Percentiles rank a stretch among this genome's conserved stretches.
These are phyloP conservation scores for Cyprinella venusta DNA, from an alignment of 2,797 vertebrate genomes.

Conservation along the genomic window DNA sequence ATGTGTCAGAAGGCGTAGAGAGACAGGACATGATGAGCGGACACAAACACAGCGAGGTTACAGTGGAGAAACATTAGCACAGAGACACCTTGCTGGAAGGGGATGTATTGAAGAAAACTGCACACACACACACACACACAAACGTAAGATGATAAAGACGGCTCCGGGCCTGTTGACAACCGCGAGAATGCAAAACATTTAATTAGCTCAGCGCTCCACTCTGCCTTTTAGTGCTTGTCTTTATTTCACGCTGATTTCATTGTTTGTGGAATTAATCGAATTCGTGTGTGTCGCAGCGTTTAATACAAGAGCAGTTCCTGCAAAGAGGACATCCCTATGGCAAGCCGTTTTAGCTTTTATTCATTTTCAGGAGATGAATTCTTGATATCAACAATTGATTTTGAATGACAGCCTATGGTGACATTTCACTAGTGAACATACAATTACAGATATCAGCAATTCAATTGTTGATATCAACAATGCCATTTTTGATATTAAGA, in stretches of 20 bases:
- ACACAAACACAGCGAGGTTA: slow-evolving; percentile 38
- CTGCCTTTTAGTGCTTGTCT: slow-evolving; percentile 67
- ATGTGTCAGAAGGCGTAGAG: slow-evolving; percentile 35
- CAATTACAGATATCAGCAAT: no score
- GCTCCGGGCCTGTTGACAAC: slow-evolving; percentile 69
- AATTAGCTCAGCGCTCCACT: slow-evolving; percentile 76
- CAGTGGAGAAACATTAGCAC: slow-evolving; percentile 9
- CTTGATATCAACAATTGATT: no score
- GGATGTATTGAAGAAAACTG: slow-evolving; percentile 61
- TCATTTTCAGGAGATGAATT: no score
- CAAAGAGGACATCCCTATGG: not conserved
- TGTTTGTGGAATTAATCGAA: slow-evolving; percentile 75
- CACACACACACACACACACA: slow-evolving; percentile 34
- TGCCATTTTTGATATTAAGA: no score
- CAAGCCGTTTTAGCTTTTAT: no score
- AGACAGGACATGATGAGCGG: slow-evolving; percentile 32
- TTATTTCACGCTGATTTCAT: slow-evolving; percentile 73
- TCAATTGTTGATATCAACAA: no score
- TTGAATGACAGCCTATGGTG: no score
- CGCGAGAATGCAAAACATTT: slow-evolving; percentile 70
- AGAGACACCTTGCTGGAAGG: slow-evolving; percentile 68
- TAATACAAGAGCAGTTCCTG: slow-evolving; percentile 12
- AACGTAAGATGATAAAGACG: slow-evolving; percentile 67
- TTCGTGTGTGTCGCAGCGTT: slow-evolving; percentile 72
- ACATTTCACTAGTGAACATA: no score